Evolutionary conservation across 2,797 vertebrate species (phyloP).

Genomic region (Onychomys arenicola): DNA sequence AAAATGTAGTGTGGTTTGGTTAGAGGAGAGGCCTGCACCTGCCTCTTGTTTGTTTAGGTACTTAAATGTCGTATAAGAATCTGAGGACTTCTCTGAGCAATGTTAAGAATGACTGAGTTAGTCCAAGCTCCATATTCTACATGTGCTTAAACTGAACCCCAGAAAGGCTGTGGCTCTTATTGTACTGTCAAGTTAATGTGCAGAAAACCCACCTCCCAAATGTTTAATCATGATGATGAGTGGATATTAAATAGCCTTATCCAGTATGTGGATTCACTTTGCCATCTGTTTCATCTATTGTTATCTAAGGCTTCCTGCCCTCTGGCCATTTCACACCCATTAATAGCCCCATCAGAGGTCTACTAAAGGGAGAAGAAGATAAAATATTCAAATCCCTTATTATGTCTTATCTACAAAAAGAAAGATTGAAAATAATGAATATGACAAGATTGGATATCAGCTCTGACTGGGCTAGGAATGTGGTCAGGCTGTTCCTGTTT

Average conservation of each 20-base stretch:
- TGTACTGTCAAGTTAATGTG: constrained; percentile 76
- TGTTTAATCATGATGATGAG: constrained; percentile 82
- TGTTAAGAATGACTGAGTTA: constrained; percentile 41
- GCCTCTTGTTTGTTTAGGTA: constrained; percentile 16
- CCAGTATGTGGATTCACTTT: constrained; percentile 75
- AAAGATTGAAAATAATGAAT: constrained; percentile 79
- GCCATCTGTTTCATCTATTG: constrained; percentile 81
- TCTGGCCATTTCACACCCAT: constrained; percentile 78
- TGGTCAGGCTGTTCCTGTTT: constrained; percentile 42
- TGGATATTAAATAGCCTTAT: constrained; percentile 79
- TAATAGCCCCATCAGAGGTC: constrained; percentile 80
- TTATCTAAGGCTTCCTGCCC: constrained; percentile 75
- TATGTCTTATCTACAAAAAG: constrained; percentile 76
- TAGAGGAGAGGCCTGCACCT: background rate
- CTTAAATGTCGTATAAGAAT: background rate
- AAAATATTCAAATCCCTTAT: constrained; percentile 79
- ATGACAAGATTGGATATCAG: constrained; percentile 61
- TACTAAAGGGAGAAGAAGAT: constrained; percentile 76
- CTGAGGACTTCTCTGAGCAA: background rate
- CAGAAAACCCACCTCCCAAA: constrained; percentile 74
- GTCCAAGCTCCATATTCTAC: constrained; percentile 10
- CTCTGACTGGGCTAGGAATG: constrained; percentile 48
- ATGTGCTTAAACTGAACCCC: constrained; percentile 65
- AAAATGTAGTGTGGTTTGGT: background rate
- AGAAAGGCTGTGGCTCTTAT: constrained; percentile 70